phyloP scores from a whole-genome alignment of 1,140 invertebrate genomes.

The Conus betulinus region DNA sequence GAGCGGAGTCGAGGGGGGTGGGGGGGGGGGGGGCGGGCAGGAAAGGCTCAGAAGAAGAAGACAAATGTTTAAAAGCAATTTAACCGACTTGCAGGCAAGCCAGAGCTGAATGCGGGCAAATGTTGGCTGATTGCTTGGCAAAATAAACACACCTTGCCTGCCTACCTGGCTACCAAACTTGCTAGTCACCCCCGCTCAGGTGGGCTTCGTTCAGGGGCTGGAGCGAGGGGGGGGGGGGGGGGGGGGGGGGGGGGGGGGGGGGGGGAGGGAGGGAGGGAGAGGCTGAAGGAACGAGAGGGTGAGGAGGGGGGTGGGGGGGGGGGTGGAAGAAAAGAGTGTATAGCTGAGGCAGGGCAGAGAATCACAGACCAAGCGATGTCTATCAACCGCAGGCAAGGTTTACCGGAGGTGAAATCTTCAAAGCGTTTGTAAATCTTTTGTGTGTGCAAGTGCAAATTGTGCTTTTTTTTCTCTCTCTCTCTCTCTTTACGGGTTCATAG shows the following conservation, averaged over 20 bases:
- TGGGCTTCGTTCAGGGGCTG: neutral
- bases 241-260: neutral
- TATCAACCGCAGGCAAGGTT: neutral
- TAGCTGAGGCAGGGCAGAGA: neutral
- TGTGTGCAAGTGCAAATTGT: no score
- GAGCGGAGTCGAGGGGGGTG: neutral
- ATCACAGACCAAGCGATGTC: neutral
- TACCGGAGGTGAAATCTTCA: no score
- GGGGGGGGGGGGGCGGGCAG: neutral
- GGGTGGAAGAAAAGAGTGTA: neutral
- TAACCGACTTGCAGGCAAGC: neutral
- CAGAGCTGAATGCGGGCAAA: conserved; percentile 5
- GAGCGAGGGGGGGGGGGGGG: neutral
- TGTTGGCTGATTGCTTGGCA: conserved; percentile 24
- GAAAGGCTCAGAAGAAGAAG: neutral
- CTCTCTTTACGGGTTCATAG: no score
- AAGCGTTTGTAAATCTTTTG: no score
- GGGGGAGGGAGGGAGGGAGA: neutral
- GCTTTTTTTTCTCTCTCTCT: no score
- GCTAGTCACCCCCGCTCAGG: neutral
- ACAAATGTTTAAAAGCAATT: conserved; percentile 2
- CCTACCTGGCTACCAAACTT: neutral
- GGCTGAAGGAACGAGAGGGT: neutral
- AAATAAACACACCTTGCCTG: conserved; percentile 17
- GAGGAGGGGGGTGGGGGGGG: neutral